A percentile compares a stretch with the other conserved stretches of the same genome.
phyloP scores from a whole-genome alignment of 2,888 invertebrate genomes.

The Drosophila recens region DNA sequence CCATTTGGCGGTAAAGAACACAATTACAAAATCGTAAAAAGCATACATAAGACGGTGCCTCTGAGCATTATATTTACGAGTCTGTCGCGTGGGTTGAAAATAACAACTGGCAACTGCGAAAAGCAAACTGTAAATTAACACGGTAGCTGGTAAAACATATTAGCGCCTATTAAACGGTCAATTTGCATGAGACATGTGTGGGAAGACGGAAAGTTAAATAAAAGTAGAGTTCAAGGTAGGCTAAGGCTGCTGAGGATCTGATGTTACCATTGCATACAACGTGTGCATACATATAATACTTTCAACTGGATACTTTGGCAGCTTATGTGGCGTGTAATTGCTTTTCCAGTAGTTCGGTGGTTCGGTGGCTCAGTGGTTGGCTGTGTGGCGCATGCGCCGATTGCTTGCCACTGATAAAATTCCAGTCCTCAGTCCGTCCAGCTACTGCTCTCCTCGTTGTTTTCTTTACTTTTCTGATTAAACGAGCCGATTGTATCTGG shows the following conservation, averaged over 20 bases:
- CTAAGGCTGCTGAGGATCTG: conserved; percentile 40
- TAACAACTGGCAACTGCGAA: conserved; percentile 33
- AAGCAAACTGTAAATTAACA: conserved; percentile 65
- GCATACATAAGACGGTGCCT: conserved; percentile 5
- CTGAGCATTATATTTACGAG: conserved; percentile 60
- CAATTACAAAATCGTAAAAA: conserved; percentile 61
- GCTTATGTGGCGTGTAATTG: conserved; percentile 65
- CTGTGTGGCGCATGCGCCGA: conserved; percentile 60
- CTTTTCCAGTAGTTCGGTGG: conserved; percentile 53
- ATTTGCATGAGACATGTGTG: conserved; percentile 57
- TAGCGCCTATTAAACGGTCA: conserved; percentile 71
- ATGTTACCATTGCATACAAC: conserved; percentile 14
- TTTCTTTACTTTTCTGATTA: conserved; percentile 75
- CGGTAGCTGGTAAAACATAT: conserved; percentile 56
- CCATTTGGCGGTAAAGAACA: conserved; percentile 43
- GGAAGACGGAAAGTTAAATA: neutral
- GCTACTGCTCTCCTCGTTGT: conserved; percentile 44
- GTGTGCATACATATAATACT: neutral
- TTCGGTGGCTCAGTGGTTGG: conserved; percentile 8
- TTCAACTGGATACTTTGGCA: conserved; percentile 30
- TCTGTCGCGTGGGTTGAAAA: conserved; percentile 63
- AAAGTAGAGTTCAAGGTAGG: conserved; percentile 72
- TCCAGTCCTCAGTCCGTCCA: too few relatives aligned
- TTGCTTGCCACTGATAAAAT: conserved; percentile 65
- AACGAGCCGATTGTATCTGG: conserved; percentile 64